Conservation (phyloP, 2,113 vertebrate genomes). For the Platycercus adscitus region DNA sequence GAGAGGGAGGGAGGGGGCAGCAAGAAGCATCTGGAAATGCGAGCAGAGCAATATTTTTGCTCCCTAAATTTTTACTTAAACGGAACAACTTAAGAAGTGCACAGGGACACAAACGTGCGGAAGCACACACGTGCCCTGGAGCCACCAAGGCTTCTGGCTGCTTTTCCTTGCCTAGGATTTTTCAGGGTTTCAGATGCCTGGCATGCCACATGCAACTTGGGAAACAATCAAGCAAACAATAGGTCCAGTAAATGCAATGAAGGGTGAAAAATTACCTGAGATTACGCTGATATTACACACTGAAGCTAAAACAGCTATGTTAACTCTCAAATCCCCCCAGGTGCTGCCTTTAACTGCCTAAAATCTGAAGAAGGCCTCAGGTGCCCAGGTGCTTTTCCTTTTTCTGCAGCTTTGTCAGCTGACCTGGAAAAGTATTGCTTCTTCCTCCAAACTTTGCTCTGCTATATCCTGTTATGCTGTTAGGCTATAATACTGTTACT, state of each 20-base stretch:
- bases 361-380: neutral
- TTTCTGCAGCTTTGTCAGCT: neutral
- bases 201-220: neutral
- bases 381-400: neutral
- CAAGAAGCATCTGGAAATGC: neutral
- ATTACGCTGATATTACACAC: neutral
- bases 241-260: neutral
- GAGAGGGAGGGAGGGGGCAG: rapidly evolving
- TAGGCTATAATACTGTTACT: neutral
- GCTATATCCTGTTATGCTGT: rapidly evolving
- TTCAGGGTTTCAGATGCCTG: neutral
- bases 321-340: neutral
- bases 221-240: neutral
- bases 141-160: neutral
- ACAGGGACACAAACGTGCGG: neutral
- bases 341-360: neutral
- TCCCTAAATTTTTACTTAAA: neutral
- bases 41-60: neutral
- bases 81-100: neutral
- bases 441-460: neutral
- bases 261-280: neutral
- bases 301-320: neutral
- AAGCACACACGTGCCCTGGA: neutral
- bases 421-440: neutral
- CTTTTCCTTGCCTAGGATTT: neutral